Evolutionary conservation across 2,113 vertebrate genomes (phyloP).

Genomic region (Oxygymnocypris stewartii): DNA sequence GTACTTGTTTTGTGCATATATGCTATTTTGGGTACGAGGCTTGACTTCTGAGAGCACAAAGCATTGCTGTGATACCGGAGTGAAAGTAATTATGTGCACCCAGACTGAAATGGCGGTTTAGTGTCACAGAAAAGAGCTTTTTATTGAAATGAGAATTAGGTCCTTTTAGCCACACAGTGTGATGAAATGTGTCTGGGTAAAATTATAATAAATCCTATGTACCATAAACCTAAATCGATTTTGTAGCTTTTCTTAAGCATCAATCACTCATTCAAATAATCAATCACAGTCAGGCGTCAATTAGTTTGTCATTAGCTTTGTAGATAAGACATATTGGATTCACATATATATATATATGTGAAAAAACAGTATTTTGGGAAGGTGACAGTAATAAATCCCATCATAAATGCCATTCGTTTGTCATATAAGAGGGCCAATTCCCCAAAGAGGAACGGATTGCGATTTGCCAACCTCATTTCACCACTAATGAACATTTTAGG

Average conservation of each 20-base stretch:
- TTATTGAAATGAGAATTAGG: conserved; percentile 21
- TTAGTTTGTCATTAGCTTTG: conserved; percentile 5
- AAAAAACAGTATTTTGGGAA: conserved; percentile 3
- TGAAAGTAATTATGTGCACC: conserved; percentile 14
- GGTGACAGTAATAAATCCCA: conserved; percentile 42
- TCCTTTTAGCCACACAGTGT: not conserved
- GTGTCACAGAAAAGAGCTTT: conserved; percentile 20
- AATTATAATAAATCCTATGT: not conserved
- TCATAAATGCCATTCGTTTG: conserved; percentile 50
- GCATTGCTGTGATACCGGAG: not conserved
- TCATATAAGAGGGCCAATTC: conserved; percentile 42
- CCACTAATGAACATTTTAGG: conserved; percentile 18
- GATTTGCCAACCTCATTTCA: conserved; percentile 17
- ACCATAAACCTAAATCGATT: not conserved
- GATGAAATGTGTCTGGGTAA: conserved; percentile 5
- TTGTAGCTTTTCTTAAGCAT: not conserved
- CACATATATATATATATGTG: not conserved
- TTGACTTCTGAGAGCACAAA: conserved; percentile 2
- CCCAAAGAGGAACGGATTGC: conserved; percentile 38
- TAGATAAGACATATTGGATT: not conserved
- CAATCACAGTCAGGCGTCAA: not conserved
- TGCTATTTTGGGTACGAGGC: not conserved
- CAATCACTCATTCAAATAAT: conserved; percentile 1
- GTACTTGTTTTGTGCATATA: conserved; percentile 12
- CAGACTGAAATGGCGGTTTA: not conserved